Percentiles rank a stretch among this genome's conserved stretches.
Conservation (phyloP, 2,888 invertebrate species). For the Heteromyza rotundicornis region DNA sequence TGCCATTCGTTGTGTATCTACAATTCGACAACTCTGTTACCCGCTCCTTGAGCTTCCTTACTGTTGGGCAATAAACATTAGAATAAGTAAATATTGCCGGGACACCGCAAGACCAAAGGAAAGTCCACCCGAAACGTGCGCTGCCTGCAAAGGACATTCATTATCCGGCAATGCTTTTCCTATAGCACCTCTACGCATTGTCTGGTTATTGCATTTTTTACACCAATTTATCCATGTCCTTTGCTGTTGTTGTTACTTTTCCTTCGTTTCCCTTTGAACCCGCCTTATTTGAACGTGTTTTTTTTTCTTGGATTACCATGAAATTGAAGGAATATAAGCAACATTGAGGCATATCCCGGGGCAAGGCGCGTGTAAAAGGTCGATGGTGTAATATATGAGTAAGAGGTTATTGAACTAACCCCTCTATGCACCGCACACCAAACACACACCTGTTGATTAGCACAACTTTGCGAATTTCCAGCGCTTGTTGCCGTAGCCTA, state of each 20-base stretch:
- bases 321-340: neutral
- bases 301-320: constrained; percentile 4
- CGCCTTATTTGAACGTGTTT: neutral
- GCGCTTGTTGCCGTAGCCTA: too few species aligned
- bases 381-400: too few species aligned
- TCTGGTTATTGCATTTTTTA: neutral
- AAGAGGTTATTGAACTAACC: neutral
- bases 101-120: constrained; percentile 29
- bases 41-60: too few species aligned
- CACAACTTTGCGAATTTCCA: neutral
- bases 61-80: constrained; percentile 1
- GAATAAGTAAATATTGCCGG: neutral
- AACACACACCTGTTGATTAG: constrained; percentile 33
- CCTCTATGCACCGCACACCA: too few species aligned
- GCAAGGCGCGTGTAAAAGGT: neutral
- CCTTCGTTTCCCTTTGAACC: neutral
- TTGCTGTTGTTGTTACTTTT: neutral
- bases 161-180: constrained; percentile 40
- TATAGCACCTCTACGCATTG: neutral
- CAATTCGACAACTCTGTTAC: too few species aligned
- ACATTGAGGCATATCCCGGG: constrained; percentile 21
- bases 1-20: too few species aligned
- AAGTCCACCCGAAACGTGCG: constrained; percentile 45
- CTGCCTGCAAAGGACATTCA: constrained; percentile 47
- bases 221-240: neutral